phyloP scores from a whole-genome alignment of 2,888 invertebrate species.

The Sericinus montela region DNA sequence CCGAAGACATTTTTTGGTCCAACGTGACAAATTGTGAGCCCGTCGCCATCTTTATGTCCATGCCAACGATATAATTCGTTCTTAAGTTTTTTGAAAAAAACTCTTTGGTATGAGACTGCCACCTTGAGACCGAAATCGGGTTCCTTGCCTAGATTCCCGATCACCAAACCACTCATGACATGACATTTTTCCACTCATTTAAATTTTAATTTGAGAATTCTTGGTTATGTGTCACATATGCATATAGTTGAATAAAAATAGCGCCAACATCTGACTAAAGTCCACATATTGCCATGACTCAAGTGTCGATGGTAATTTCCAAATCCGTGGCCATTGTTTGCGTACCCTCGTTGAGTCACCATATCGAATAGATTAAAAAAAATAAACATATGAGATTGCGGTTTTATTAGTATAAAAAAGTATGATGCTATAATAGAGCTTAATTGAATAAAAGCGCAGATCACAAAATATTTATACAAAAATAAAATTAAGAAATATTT shows the following conservation, averaged over 20 bases:
- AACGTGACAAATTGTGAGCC: no score
- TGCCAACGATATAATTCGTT: no score
- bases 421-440: slow-evolving; percentile 1
- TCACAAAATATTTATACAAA: neutral
- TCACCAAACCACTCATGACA: no score
- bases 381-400: neutral
- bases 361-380: slow-evolving; percentile 2
- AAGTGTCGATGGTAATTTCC: slow-evolving; percentile 20
- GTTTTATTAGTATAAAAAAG: neutral
- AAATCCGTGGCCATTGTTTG: slow-evolving; percentile 26
- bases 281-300: slow-evolving; percentile 15
- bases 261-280: slow-evolving; percentile 1
- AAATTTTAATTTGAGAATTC: neutral
- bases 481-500: no score
- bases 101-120: no score
- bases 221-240: neutral
- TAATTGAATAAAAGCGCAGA: neutral
- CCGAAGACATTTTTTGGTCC: no score
- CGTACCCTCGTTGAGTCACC: slow-evolving; percentile 17
- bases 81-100: no score
- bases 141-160: no score
- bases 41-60: no score
- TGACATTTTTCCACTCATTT: no score
- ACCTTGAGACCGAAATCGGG: no score
- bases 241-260: neutral